Conservation (phyloP, 64 coral and sea anemone genomes). For the Exaiptasia diaphana region DNA sequence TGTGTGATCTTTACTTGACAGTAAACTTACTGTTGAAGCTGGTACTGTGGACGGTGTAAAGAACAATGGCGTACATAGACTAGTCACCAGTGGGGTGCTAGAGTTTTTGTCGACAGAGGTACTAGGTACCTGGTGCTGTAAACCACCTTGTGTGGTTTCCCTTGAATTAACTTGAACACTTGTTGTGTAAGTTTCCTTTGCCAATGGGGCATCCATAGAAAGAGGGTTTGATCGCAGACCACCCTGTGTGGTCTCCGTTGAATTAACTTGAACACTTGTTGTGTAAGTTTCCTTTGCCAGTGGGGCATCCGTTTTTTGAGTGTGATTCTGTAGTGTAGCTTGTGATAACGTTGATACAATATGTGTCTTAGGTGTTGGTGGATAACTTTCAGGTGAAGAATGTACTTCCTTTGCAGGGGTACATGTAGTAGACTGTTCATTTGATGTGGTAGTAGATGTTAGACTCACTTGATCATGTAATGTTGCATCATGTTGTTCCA, state of each 20-base stretch:
- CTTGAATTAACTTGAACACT: too few relatives aligned
- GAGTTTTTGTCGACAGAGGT: not conserved
- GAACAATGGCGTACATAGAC: not conserved
- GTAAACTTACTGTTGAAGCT: not conserved
- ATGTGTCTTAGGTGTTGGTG: not conserved
- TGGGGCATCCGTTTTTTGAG: not conserved
- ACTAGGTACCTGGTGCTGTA: not conserved
- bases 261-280: not conserved
- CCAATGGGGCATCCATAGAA: not conserved
- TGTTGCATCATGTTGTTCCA: not conserved
- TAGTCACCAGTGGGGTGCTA: conserved; percentile 10
- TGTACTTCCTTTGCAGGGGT: not conserved
- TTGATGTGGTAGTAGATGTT: not conserved
- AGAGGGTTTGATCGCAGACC: not conserved
- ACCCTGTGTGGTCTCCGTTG: not conserved
- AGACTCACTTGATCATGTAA: not conserved
- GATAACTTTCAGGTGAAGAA: not conserved
- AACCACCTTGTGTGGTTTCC: not conserved
- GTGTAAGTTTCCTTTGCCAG: not conserved
- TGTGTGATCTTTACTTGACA: not conserved
- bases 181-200: not conserved
- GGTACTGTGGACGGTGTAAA: not conserved
- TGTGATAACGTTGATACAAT: too few relatives aligned
- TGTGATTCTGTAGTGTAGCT: not conserved
- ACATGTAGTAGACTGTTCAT: not conserved